These are phyloP conservation scores for Sclerurus mexicanus DNA, from an alignment of 2,113 vertebrate species.

Conservation along the genomic window DNA sequence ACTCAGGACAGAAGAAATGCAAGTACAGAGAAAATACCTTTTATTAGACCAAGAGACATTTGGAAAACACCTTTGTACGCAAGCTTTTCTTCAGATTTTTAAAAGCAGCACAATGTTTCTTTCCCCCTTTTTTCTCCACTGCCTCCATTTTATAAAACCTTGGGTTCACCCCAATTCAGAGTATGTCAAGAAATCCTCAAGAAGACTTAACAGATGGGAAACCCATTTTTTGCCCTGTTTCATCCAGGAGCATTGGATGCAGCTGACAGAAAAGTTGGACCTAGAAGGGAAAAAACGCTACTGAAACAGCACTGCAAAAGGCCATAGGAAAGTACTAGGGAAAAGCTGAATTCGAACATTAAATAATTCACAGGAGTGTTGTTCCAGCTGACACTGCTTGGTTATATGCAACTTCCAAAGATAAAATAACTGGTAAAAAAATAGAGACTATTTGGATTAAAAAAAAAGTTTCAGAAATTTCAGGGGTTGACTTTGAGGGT, in stretches of 20 bases:
- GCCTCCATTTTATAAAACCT: neutral
- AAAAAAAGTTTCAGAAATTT: neutral
- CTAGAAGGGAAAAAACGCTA: neutral
- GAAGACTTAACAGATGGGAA: neutral
- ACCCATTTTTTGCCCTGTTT: neutral
- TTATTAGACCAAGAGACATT: neutral
- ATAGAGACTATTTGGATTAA: neutral
- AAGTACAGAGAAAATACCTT: neutral
- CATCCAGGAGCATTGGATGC: neutral
- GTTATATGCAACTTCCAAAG: neutral
- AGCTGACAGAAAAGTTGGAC: constrained; percentile 16
- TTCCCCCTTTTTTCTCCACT: neutral
- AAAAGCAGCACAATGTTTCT: neutral
- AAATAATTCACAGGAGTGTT: neutral
- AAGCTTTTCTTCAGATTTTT: neutral
- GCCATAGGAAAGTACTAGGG: neutral
- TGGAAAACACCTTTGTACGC: neutral
- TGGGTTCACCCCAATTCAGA: neutral
- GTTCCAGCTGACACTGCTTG: neutral
- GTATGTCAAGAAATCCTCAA: neutral
- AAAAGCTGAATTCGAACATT: neutral
- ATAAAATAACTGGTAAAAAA: neutral
- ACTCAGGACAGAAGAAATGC: neutral
- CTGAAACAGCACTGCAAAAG: neutral
- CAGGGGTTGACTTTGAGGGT: neutral